Percentiles rank a stretch among this genome's conserved stretches.
Evolutionary conservation across 1,140 invertebrate genomes (phyloP).

Genomic region (Halotydeus destructor): DNA sequence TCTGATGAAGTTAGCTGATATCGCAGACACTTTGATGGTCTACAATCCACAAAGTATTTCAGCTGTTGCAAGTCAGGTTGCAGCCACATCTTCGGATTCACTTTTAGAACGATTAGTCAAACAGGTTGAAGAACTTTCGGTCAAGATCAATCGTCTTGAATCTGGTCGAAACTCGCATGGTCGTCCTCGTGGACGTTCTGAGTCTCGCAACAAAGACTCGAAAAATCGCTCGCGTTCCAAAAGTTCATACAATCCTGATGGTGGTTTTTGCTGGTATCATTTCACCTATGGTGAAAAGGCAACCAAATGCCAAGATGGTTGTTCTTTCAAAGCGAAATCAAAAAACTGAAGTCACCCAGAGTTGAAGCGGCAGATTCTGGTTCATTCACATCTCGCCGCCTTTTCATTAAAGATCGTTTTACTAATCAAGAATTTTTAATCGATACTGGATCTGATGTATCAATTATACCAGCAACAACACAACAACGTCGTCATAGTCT

Average conservation of each 20-base stretch:
- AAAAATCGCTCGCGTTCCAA: neutral
- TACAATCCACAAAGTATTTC: too few species aligned
- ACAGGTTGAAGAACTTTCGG: too few species aligned
- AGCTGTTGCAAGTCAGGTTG: too few species aligned
- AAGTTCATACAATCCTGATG: neutral
- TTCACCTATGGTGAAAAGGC: slow-evolving; percentile 7
- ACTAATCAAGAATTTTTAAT: slow-evolving; percentile 5
- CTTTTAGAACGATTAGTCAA: too few species aligned
- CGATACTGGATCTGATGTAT: slow-evolving; percentile 10
- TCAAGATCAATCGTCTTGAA: too few species aligned
- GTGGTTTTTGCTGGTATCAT: slow-evolving; percentile 12
- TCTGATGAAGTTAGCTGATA: too few species aligned
- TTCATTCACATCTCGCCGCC: slow-evolving; percentile 5
- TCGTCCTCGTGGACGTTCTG: neutral
- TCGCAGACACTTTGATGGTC: too few species aligned
- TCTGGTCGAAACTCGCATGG: neutral
- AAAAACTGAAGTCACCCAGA: too few species aligned
- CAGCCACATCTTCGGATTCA: too few species aligned
- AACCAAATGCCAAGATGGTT: slow-evolving; percentile 3
- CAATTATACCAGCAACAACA: neutral
- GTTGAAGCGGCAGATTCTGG: too few species aligned
- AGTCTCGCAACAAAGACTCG: slow-evolving; percentile 2
- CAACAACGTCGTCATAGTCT: neutral
- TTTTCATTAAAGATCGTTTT: slow-evolving; percentile 8
- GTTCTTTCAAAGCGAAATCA: too few species aligned